Percentiles rank a stretch among this genome's conserved stretches.
These are phyloP conservation scores for Phrixothrix hirtus DNA, from an alignment of 2,888 invertebrate genomes.

Conservation along the genomic window DNA sequence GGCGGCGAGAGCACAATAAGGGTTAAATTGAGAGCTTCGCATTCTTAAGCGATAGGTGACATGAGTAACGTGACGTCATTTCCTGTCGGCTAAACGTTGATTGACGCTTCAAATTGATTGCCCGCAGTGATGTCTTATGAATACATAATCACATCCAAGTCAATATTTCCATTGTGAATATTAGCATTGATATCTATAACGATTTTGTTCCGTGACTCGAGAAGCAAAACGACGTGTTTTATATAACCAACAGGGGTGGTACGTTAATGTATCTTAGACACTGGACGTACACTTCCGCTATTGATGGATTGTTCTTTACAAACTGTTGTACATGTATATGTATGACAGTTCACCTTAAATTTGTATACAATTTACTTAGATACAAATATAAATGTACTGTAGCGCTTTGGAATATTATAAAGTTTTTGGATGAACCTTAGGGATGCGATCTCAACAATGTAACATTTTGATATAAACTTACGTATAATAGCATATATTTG, in stretches of 20 bases:
- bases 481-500: no score
- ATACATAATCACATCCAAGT: slow-evolving; percentile 42
- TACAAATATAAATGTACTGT: no score
- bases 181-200: slow-evolving; percentile 50
- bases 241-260: slow-evolving; percentile 21
- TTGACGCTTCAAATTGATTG: slow-evolving; percentile 45
- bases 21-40: slow-evolving; percentile 32
- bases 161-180: slow-evolving; percentile 46
- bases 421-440: no score
- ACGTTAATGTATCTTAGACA: slow-evolving; percentile 39
- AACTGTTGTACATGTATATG: not conserved
- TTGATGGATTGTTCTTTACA: not conserved
- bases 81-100: slow-evolving; percentile 34
- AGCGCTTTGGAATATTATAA: no score
- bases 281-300: slow-evolving; percentile 33
- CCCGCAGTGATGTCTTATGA: slow-evolving; percentile 42
- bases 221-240: slow-evolving; percentile 40
- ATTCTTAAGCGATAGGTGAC: slow-evolving; percentile 32
- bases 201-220: slow-evolving; percentile 48
- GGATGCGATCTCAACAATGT: no score
- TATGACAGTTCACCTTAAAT: not conserved
- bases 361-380: no score
- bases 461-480: no score
- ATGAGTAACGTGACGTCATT: slow-evolving; percentile 31
- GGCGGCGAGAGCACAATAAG: slow-evolving; percentile 22